Evolutionary conservation across 2,113 vertebrate genomes (phyloP), one percentile per base, ranked within the genome.

Genomic region (Scatophagus argus): DNA sequence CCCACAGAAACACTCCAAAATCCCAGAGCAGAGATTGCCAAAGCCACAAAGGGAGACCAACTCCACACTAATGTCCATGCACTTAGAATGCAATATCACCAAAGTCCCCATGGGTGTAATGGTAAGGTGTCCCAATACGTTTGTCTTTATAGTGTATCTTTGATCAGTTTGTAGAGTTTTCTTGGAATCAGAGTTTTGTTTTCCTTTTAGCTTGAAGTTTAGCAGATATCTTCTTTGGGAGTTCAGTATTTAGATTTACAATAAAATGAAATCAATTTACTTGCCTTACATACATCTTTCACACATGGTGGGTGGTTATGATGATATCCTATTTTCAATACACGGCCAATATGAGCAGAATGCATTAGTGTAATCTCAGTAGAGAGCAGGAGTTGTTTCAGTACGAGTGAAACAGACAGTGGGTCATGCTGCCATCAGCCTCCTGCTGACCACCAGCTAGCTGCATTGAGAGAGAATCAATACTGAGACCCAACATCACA

Each of bases 381-480:
- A 27, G 43, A 76, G 29, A 58, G 44, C 36, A 21, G 47, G 16
- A 44, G 63, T 52, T 71, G 32, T 36, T 69, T 73, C 41, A 56
- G 36, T 21, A 87, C 85, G 90, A 86, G 81, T 84, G 87, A 38
- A 92, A 92, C 70, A 77, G 84, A 88, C 92, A 92, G 59, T 4
- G 10, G 83, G 87, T 91, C 94, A 91, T n/a, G 88, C 87, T 89
- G 82, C 92, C 93, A 93, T 85, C 87, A 89, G 88, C 92, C 88
- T 87, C 81, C 72, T 82, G 86, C 85, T 93, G 92, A 94, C 93
- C 89, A 88, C 87, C 90, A 87, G 84, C 84, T 84, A n/a, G 85
- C 92, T 92, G 91, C 55, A 19, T 88, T 88, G 59, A 91, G 56
- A 87, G 90, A 58, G 66, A 93, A 95, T 95, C 95, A 94, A 95